Percentiles rank a stretch among this genome's conserved stretches.
These are phyloP conservation scores for Rhinopomastus cyanomelas DNA, from an alignment of 2,113 vertebrate genomes.

Conservation along the genomic window DNA sequence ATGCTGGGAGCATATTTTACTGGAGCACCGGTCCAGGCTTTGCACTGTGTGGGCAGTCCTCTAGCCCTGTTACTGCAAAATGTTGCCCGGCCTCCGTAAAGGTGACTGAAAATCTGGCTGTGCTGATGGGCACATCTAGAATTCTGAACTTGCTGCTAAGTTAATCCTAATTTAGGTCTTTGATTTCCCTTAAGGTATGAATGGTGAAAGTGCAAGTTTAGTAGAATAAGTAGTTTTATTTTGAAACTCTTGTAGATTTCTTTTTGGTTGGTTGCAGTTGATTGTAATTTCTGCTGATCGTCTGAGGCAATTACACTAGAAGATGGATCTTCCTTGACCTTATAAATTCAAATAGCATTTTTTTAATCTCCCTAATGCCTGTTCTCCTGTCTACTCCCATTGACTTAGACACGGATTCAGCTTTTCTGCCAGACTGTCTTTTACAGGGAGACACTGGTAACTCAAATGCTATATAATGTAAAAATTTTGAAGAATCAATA, in stretches of 20 bases:
- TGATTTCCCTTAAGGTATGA: background rate
- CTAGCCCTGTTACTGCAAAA: too few species aligned
- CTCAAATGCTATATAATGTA: background rate
- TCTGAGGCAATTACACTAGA: background rate
- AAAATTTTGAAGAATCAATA: background rate
- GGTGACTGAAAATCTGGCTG: background rate
- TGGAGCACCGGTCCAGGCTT: background rate
- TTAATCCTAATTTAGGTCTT: background rate
- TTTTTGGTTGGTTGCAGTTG: background rate
- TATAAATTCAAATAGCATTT: slow-evolving; percentile 1
- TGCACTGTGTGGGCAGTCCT: background rate
- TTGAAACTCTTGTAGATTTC: background rate
- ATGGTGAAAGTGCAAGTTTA: background rate
- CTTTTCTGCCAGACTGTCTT: slow-evolving; percentile 17
- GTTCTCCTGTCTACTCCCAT: background rate
- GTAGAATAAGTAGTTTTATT: background rate
- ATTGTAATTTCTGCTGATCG: background rate
- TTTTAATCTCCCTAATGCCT: background rate
- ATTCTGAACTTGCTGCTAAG: background rate
- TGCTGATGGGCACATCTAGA: background rate
- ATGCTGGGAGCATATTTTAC: background rate
- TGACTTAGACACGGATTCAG: background rate
- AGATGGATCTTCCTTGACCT: background rate
- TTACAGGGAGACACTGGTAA: background rate
- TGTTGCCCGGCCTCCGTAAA: background rate